Conservation (phyloP, 30 jellyfish, hydroid and myxozoan species). For the Aurelia aurita complex sp. Pacific region DNA sequence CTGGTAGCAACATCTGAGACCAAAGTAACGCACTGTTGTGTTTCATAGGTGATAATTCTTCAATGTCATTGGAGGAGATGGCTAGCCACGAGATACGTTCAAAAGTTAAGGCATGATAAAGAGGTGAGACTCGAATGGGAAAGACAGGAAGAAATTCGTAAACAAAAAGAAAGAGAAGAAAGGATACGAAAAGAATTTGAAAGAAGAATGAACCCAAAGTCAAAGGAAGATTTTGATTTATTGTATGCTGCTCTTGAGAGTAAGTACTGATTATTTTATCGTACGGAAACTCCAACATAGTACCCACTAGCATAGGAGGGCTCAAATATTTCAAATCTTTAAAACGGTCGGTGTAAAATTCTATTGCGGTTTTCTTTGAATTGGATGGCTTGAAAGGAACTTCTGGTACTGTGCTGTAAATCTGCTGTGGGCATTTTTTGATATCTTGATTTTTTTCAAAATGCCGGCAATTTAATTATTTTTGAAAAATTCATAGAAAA, state of each 20-base stretch:
- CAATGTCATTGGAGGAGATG: constrained; percentile 97
- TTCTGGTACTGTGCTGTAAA: too few species aligned
- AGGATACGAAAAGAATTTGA: constrained; percentile 84
- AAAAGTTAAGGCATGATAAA: constrained; percentile 69
- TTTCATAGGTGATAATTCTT: constrained; percentile 75
- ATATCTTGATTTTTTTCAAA: too few species aligned
- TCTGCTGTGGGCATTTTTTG: too few species aligned
- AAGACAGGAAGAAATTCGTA: constrained; percentile 66
- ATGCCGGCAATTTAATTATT: too few species aligned
- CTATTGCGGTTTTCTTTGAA: too few species aligned
- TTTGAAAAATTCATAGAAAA: too few species aligned
- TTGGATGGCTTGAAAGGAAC: too few species aligned
- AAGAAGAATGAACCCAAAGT: constrained; percentile 91
- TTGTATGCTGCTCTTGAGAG: constrained; percentile 96
- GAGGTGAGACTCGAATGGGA: constrained; percentile 88
- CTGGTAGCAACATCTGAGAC: too few species aligned
- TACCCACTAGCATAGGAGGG: too few species aligned
- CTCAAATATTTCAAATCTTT: too few species aligned
- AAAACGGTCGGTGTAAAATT: too few species aligned
- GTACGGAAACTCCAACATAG: neutral
- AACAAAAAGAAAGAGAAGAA: constrained; percentile 74
- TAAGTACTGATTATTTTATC: constrained; percentile 13
- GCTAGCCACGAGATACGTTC: constrained; percentile 85
- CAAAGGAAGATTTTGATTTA: constrained; percentile 94
- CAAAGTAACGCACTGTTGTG: too few species aligned